phyloP scores from a whole-genome alignment of 2,888 invertebrate species.

The Acronicta psi region DNA sequence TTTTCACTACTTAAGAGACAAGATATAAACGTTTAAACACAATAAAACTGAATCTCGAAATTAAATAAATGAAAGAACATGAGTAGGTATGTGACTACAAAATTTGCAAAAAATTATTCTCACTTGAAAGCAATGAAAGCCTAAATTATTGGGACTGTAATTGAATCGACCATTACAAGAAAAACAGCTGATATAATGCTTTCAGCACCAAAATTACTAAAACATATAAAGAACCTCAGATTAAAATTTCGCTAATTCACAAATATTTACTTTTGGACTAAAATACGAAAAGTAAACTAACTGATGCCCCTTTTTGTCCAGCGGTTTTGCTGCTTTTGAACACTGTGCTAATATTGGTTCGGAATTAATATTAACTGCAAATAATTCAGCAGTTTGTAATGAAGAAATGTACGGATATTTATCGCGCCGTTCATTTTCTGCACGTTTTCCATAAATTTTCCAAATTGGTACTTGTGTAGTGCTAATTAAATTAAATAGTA shows the following conservation, averaged over 20 bases:
- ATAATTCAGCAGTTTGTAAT: slow-evolving; percentile 8
- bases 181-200: slow-evolving; percentile 27
- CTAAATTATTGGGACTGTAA: slow-evolving; percentile 25
- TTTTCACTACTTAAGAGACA: no score
- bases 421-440: background rate
- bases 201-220: background rate
- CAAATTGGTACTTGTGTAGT: no score
- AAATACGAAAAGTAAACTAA: background rate
- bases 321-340: slow-evolving; percentile 5
- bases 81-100: no score
- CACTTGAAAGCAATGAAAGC: slow-evolving; percentile 40
- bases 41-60: no score
- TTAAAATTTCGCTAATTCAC: slow-evolving; percentile 8
- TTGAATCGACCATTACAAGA: slow-evolving; percentile 32
- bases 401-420: background rate
- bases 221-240: slow-evolving; percentile 19
- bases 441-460: background rate
- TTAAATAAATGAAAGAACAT: no score
- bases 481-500: no score
- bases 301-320: slow-evolving; percentile 9
- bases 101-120: slow-evolving; percentile 9
- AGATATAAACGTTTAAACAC: no score
- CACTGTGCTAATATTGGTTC: slow-evolving; percentile 29
- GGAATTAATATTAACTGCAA: slow-evolving; percentile 16
- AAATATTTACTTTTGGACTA: slow-evolving; percentile 20